Conservation (phyloP, 1,140 invertebrate genomes). For the Pemphigus obesinymphae region DNA sequence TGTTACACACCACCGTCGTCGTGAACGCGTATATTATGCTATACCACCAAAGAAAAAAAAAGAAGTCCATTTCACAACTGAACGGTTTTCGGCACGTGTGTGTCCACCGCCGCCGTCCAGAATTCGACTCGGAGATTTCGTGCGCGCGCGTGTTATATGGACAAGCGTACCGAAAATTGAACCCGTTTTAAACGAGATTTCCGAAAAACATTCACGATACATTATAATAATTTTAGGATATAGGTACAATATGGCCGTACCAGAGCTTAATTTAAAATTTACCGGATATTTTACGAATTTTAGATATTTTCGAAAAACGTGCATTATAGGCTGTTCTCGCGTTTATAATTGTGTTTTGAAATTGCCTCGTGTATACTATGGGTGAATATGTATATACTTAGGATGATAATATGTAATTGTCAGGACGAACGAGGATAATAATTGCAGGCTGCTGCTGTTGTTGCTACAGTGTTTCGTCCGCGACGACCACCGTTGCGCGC, state of each 20-base stretch:
- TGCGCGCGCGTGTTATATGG: neutral
- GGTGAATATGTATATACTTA: neutral
- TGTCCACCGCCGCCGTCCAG: neutral
- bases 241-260: neutral
- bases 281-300: too few species aligned
- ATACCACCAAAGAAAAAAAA: neutral
- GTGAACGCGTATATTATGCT: neutral
- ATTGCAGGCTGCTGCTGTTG: neutral
- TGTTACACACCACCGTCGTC: neutral
- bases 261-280: too few species aligned
- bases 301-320: too few species aligned
- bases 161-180: neutral
- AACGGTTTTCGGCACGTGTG: conserved; percentile 21
- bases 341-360: too few species aligned
- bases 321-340: too few species aligned
- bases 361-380: too few species aligned
- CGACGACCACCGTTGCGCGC: neutral
- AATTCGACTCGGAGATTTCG: conserved; percentile 23
- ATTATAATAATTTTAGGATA: neutral
- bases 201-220: neutral
- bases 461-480: neutral
- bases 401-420: neutral
- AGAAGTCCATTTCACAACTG: neutral
- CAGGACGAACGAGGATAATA: neutral
- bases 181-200: too few species aligned